Conservation (phyloP, 2,888 invertebrate species). For the Rambutsinella grinnellia region DNA sequence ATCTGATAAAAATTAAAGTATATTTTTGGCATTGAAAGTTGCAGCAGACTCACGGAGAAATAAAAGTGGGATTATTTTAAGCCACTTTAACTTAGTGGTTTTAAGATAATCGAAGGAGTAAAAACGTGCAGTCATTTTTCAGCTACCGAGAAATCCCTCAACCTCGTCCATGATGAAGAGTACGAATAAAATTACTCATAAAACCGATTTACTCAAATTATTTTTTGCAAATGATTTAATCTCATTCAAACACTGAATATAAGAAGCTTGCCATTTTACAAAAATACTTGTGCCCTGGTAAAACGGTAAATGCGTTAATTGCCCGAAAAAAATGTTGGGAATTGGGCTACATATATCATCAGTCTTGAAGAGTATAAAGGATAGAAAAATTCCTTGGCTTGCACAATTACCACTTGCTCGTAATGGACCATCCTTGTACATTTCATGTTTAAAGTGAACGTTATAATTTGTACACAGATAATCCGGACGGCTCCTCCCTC, state of each 20-base stretch:
- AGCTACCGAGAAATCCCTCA: neutral
- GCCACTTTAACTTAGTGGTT: neutral
- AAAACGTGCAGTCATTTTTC: neutral
- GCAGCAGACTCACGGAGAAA: no score
- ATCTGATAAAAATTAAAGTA: neutral
- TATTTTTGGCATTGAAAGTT: neutral
- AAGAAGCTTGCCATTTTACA: neutral
- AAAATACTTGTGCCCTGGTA: neutral
- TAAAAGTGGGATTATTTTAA: no score
- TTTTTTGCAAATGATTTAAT: constrained; percentile 5
- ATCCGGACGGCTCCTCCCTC: constrained; percentile 55
- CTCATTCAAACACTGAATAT: neutral
- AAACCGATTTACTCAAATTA: neutral
- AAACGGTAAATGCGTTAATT: constrained; percentile 38
- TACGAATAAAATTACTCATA: neutral
- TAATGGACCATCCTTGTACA: neutral
- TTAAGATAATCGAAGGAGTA: neutral
- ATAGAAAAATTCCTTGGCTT: neutral
- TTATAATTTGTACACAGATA: constrained; percentile 41
- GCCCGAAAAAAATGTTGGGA: constrained; percentile 29
- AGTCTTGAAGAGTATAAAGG: neutral
- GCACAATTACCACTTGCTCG: neutral
- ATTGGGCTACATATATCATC: constrained; percentile 18
- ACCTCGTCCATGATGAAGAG: neutral
- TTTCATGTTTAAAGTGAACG: neutral